Base-by-base conservation (phyloP, 2,888 invertebrate genomes). In the Cantharis flavilabris region DNA sequence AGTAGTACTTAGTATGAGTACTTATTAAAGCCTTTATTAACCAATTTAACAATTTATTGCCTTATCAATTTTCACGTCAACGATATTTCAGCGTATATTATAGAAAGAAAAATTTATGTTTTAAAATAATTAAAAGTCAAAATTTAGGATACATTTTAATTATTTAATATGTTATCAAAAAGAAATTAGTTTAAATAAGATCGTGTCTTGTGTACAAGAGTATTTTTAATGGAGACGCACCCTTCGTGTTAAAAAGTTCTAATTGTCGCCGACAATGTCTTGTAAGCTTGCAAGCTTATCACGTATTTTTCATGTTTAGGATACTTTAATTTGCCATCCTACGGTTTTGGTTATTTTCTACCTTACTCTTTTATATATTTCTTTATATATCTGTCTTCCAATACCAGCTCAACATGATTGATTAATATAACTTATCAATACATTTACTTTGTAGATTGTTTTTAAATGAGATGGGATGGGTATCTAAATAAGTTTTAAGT, bases 371-470 rank as follows among this genome's bases (percentile, higher is more conserved):
- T 72, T 70, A 65, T 14, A 9, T 18, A 65, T 70, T 18, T 23
- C n/a, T 26, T 33, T 70, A 30, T 77, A 79, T 73, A 33, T 69
- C 76, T 77, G 71, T 82, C 76, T 78, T 72, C 63, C 71, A 70
- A 76, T 77, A 80, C 74, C 72, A 75, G 76, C 69, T 71, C 76
- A 74, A 82, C 79, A 81, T 86, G 86, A 86, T 86, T 83, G 86
- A 86, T 86, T 82, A 83, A 79, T 78, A 76, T 75, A 79, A 80
- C 79, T 85, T 86, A 86, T 85, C 85, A 81, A 82, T 83, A 85
- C 85, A 85, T 79, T 83, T 84, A 84, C 84, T 86, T 85, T 85
- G 85, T 84, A 81, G 82, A 83, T 84, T 84, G 84, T 83, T 64
- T 81, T 82, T 84, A 83, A 84, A 84, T 83, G 84, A 84, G 83